These are phyloP conservation scores for Miltochrista miniata DNA, from an alignment of 2,888 invertebrate genomes.

Conservation along the genomic window DNA sequence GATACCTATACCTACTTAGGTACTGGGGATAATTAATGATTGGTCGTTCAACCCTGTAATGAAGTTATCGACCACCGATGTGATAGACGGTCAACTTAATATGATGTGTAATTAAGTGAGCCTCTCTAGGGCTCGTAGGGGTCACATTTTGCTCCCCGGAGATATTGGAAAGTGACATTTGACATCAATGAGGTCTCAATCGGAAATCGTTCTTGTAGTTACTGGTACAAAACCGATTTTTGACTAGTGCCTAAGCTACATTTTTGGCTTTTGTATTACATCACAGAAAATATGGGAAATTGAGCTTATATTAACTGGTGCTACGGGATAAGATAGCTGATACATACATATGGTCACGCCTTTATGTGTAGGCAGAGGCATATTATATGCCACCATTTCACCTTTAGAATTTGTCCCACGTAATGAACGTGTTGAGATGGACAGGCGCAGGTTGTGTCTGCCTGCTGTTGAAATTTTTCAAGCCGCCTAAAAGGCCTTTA, in stretches of 20 bases:
- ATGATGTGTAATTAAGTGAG: conserved; percentile 31
- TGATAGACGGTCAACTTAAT: conserved; percentile 28
- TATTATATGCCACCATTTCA: no score
- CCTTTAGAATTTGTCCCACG: no score
- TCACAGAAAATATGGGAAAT: no score
- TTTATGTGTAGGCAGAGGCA: no score
- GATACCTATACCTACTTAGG: not conserved
- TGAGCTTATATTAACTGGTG: no score
- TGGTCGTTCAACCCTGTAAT: conserved; percentile 22
- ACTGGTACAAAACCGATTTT: not conserved
- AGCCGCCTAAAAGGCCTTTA: no score
- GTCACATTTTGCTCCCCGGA: conserved; percentile 20
- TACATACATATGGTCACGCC: no score
- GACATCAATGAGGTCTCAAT: conserved; percentile 21
- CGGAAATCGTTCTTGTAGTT: conserved; percentile 2
- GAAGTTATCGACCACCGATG: conserved; percentile 26
- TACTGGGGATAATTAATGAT: conserved; percentile 14
- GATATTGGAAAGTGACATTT: conserved; percentile 31
- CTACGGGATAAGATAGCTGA: no score
- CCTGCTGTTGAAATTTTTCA: no score
- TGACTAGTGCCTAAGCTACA: no score
- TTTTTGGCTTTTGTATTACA: not conserved
- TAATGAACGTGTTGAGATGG: no score
- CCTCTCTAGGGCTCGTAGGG: conserved; percentile 14
- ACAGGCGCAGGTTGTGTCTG: no score